Percentiles rank a stretch among this genome's conserved stretches.
These are phyloP conservation scores for Ladona fulva DNA, from an alignment of 1,140 invertebrate genomes.

Conservation along the genomic window DNA sequence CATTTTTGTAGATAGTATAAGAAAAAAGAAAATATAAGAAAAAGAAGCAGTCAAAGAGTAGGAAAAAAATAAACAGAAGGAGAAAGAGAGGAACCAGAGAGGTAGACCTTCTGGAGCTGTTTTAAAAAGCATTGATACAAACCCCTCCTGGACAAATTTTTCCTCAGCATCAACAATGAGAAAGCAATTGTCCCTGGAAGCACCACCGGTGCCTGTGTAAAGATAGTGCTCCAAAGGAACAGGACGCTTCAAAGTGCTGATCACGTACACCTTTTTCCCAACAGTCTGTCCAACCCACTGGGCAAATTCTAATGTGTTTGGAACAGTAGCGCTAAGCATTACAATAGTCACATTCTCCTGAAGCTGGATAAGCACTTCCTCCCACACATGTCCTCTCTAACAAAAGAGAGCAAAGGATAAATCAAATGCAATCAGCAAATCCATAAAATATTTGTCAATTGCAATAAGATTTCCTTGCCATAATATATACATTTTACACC, in stretches of 20 bases:
- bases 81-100: too few relatives aligned
- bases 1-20: too few relatives aligned
- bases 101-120: too few relatives aligned
- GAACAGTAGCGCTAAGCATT: constrained; percentile 95
- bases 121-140: too few relatives aligned
- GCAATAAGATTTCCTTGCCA: too few relatives aligned
- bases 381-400: constrained; percentile 96
- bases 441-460: too few relatives aligned
- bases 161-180: constrained; percentile 71
- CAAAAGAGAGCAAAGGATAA: constrained; percentile 16
- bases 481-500: too few relatives aligned
- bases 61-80: too few relatives aligned
- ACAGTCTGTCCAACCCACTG: constrained; percentile 95
- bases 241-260: constrained; percentile 86
- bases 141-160: constrained; percentile 59
- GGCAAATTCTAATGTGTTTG: constrained; percentile 93
- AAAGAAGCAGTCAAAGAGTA: too few relatives aligned
- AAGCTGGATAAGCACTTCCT: constrained; percentile 94
- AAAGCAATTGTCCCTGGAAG: constrained; percentile 73
- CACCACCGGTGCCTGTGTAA: constrained; percentile 77
- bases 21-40: too few relatives aligned
- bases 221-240: constrained; percentile 92
- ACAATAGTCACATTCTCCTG: constrained; percentile 92
- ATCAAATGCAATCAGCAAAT: too few relatives aligned
- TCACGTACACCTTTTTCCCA: constrained; percentile 87